Evolutionary conservation across 2,888 invertebrate species (phyloP).

Genomic region (Arrhopalites spinosus): DNA sequence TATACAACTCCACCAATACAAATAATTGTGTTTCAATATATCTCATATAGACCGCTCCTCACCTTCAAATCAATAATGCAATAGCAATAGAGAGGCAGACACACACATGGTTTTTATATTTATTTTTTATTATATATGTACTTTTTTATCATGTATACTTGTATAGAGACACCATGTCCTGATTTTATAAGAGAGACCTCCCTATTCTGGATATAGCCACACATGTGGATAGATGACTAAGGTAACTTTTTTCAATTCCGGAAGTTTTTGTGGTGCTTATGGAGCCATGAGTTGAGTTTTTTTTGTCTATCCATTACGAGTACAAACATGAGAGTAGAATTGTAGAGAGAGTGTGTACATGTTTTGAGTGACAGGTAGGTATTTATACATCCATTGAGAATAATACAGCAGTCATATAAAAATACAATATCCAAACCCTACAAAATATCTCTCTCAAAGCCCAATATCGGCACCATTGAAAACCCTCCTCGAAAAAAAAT

Average conservation of each 20-base stretch:
- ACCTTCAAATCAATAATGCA: neutral
- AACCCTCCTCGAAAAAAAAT: no score
- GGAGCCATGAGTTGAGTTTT: neutral
- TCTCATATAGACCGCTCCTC: neutral
- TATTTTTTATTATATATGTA: no score
- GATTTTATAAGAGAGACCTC: no score
- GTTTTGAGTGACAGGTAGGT: slow-evolving; percentile 26
- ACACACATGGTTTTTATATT: no score
- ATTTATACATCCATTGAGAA: slow-evolving; percentile 13
- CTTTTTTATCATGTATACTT: no score
- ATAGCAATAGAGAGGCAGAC: no score
- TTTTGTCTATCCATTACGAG: slow-evolving; percentile 17
- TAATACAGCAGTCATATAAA: neutral
- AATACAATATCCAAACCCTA: no score
- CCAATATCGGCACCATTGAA: neutral
- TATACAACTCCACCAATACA: neutral
- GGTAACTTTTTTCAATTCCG: slow-evolving; percentile 15
- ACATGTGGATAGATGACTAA: neutral
- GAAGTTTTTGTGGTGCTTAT: slow-evolving; percentile 8
- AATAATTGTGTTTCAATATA: slow-evolving; percentile 2
- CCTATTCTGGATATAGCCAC: no score
- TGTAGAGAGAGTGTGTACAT: neutral
- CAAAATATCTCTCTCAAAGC: no score
- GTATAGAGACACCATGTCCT: no score
- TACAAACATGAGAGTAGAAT: slow-evolving; percentile 17